Conservation (phyloP, 2,797 vertebrate genomes). For the Hoplostethus mediterraneus region DNA sequence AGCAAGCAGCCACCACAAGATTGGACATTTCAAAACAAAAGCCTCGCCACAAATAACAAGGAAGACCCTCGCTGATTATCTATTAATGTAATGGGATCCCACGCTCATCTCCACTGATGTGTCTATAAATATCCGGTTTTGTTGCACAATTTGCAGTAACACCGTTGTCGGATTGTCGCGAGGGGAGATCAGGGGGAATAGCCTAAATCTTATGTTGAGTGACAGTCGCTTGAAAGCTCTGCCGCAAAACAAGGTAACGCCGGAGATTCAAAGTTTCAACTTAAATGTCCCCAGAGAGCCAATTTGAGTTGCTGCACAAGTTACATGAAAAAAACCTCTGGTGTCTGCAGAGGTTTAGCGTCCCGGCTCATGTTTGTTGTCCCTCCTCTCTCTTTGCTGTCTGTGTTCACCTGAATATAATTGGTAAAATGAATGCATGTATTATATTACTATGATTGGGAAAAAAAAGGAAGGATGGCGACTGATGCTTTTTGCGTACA, state of each 20-base stretch:
- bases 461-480: too few relatives aligned
- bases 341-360: slow-evolving; percentile 33
- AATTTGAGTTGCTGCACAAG: slow-evolving; percentile 60
- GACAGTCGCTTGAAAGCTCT: slow-evolving; percentile 45
- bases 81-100: neutral
- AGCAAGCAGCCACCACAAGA: too few relatives aligned
- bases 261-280: slow-evolving; percentile 48
- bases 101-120: neutral
- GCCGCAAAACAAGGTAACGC: slow-evolving; percentile 13
- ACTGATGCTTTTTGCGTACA: neutral
- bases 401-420: slow-evolving; percentile 22
- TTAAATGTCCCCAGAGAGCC: slow-evolving; percentile 63
- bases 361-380: slow-evolving; percentile 6
- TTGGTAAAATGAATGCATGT: slow-evolving; percentile 1
- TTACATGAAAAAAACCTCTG: slow-evolving; percentile 33
- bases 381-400: slow-evolving; percentile 6
- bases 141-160: neutral
- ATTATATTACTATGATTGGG: too few relatives aligned
- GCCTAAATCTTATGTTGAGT: slow-evolving; percentile 38
- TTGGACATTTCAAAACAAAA: too few relatives aligned
- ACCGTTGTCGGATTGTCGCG: neutral
- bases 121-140: neutral
- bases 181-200: slow-evolving; percentile 6
- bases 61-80: too few relatives aligned
- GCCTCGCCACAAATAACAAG: too few relatives aligned